Conservation (phyloP, 2,797 vertebrate species). For the Sebastes glaucus region DNA sequence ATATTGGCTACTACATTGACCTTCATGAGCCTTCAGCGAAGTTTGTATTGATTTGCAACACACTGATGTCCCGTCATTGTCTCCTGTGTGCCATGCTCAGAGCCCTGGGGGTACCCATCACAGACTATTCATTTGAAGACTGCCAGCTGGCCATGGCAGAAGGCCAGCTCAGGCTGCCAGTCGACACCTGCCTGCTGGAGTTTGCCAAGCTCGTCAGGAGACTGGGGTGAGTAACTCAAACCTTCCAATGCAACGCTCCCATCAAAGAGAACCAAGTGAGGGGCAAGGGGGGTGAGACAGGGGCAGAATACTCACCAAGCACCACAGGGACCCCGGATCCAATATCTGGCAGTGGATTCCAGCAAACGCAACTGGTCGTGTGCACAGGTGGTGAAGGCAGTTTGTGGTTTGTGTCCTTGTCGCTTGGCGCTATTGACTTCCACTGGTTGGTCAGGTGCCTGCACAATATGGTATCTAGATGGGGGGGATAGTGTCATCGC, state of each 20-base stretch:
- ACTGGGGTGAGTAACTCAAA: conserved; percentile 88
- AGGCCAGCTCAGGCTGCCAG: conserved; percentile 93
- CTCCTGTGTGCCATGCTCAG: conserved; percentile 72
- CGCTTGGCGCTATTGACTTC: background rate
- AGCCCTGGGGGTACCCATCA: conserved; percentile 91
- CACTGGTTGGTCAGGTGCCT: conserved; percentile 1
- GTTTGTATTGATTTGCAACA: conserved; percentile 45
- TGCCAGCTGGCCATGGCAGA: conserved; percentile 97
- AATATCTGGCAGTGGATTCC: conserved; percentile 3
- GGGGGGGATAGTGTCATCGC: background rate
- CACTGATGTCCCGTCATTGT: conserved; percentile 32
- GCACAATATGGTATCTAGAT: background rate
- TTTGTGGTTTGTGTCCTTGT: background rate
- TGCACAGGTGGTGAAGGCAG: background rate
- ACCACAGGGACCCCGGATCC: background rate
- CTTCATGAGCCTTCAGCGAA: conserved; percentile 3
- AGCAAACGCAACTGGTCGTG: background rate
- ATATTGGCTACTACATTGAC: background rate
- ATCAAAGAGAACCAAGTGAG: conserved; percentile 27
- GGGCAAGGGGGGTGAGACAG: background rate
- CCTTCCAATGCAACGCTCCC: conserved; percentile 13
- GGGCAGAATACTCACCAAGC: conserved; percentile 8
- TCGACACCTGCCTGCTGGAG: conserved; percentile 93
- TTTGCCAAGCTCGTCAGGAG: conserved; percentile 95
- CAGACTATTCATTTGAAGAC: conserved; percentile 98